Evolutionary conservation across 2,113 vertebrate genomes (phyloP), one percentile per base, ranked within the genome.

Genomic region (Bufo bufo): DNA sequence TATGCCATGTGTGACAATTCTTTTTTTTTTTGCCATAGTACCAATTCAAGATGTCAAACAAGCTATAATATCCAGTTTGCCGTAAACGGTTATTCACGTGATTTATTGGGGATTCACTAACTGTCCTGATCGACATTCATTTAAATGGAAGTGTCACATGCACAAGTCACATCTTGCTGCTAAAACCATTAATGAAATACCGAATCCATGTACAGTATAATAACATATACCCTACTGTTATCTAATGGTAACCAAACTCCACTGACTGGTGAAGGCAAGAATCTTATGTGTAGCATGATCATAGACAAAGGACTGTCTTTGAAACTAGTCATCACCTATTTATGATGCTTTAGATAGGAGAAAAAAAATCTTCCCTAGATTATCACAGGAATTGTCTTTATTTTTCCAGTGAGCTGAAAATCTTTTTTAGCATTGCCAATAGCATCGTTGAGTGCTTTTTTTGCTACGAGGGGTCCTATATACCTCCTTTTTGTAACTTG

Each of bases 271-370:
- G 69, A 81, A 65, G 54, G 9, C 16, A 56, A n/a, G 63, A 72
- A 81, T 47, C 23, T n/a, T 19, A 14, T 59, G 77, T 87, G 85
- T 81, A 87, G 85, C 50, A 81, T 58, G 85, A 81, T 58, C 61
- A 71, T 69, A 45, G 65, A 47, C 63, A 58, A 20, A 72, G 58
- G 50, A 20, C 14, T 47, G 49, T 71, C 14, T 54, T 80, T 80
- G 66, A 33, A 47, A 87, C 33, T 33, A 45, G 72, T 6, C 16
- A 80, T 12, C 65, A 59, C 13, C 14, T 81, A 14, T 81, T 58
- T 45, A 63, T 45, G 23, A 61, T 69, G 77, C 61, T 86, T 81
- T 80, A 54, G 61, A 52, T 69, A 77, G n/a, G 19, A 80, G 77
- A 13, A 63, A 63, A 33, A 78, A 63, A 33, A 78, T 66, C 19